phyloP scores from a whole-genome alignment of 2,888 invertebrate genomes.

The Epinotia nisella region DNA sequence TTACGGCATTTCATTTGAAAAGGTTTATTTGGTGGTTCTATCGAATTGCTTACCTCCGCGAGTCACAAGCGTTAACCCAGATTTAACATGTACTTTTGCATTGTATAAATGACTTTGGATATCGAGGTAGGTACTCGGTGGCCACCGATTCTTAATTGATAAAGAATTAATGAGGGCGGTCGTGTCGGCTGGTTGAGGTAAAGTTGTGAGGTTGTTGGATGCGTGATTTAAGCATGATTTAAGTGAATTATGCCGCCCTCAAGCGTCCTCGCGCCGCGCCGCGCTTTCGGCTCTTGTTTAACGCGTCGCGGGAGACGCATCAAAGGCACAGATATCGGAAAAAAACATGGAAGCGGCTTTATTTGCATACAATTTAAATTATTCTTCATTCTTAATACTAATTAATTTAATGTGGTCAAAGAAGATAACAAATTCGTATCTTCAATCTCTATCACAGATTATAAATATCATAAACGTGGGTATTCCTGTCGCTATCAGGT shows the following conservation, averaged over 20 bases:
- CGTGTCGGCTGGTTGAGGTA: conserved; percentile 51
- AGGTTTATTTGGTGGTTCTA: conserved; percentile 26
- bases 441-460: too few species aligned
- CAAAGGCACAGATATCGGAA: conserved; percentile 65
- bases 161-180: conserved; percentile 48
- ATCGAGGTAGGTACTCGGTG: not conserved
- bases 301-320: conserved; percentile 74
- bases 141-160: not conserved
- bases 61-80: conserved; percentile 20
- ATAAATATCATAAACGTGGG: not conserved
- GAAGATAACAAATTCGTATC: too few species aligned
- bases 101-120: not conserved
- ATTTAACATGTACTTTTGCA: not conserved
- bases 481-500: not conserved
- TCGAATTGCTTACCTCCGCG: conserved; percentile 22
- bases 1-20: conserved; percentile 37
- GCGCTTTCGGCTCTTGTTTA: conserved; percentile 69
- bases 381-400: too few species aligned
- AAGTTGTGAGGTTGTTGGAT: conserved; percentile 62
- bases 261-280: conserved; percentile 52
- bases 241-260: conserved; percentile 78
- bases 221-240: conserved; percentile 72
- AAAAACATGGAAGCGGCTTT: conserved; percentile 60
- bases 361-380: not conserved
- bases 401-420: too few species aligned